These are phyloP conservation scores for Chelonus formosanus DNA, from an alignment of 2,888 invertebrate genomes.

Conservation along the genomic window DNA sequence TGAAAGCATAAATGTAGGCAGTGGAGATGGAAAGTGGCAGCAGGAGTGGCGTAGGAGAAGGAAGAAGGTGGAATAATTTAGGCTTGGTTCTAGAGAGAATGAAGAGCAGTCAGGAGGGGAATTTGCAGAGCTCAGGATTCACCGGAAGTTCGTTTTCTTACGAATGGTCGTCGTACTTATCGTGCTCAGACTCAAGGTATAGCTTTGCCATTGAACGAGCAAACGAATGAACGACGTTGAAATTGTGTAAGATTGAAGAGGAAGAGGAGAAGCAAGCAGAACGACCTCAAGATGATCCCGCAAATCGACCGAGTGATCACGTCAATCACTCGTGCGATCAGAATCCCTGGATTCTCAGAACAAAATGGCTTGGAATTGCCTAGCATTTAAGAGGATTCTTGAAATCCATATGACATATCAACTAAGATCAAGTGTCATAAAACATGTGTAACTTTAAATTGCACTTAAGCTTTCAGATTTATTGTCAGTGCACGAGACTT, in stretches of 20 bases:
- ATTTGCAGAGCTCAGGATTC: constrained; percentile 17
- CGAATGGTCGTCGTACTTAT: constrained; percentile 40
- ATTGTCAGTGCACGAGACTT: too few species aligned
- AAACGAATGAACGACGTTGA: constrained; percentile 11
- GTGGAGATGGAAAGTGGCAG: constrained; percentile 7
- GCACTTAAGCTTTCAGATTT: too few species aligned
- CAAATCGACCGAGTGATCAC: constrained; percentile 13
- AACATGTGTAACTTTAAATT: too few species aligned
- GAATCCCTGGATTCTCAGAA: constrained; percentile 2
- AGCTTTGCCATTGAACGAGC: constrained; percentile 23
- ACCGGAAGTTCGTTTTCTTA: constrained; percentile 45
- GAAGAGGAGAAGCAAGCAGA: constrained; percentile 34
- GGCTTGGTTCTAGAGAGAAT: constrained; percentile 3
- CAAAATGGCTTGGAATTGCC: too few species aligned
- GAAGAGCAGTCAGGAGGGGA: constrained; percentile 4
- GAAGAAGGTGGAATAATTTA: constrained; percentile 9
- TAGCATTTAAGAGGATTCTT: neutral
- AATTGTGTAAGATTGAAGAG: constrained; percentile 21
- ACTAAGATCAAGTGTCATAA: too few species aligned
- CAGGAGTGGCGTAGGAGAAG: neutral
- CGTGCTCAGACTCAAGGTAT: constrained; percentile 32
- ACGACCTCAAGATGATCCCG: constrained; percentile 10
- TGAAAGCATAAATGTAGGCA: neutral
- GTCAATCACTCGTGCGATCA: constrained; percentile 15
- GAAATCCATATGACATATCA: neutral